Evolutionary conservation across 2,113 vertebrate genomes (phyloP), one percentile per base, ranked within the genome.

Genomic region (Sylvietta virens): DNA sequence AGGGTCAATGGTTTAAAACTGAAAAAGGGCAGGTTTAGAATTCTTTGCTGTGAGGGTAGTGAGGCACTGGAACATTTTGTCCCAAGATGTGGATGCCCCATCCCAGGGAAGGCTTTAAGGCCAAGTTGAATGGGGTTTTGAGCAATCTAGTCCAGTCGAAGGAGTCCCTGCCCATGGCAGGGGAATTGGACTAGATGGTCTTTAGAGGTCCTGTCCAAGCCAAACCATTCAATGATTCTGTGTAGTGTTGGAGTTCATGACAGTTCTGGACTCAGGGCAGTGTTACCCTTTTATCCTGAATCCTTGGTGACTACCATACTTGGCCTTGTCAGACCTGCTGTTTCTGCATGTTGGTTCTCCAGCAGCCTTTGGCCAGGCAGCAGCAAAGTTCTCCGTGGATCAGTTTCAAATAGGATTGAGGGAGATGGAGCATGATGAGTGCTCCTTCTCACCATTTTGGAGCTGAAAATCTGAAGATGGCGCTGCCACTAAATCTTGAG

Each of bases 401-500:
- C 47, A 12, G 14, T 71, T 70, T 64, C 13, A 56, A 22, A 47
- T 8, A 6, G 28, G 12, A 12, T 74, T 40, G 51, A 70, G 40
- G 23, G 30, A 86, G 47, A 17, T 1, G 2, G 10, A 42, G 9
- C 5, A 0, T 31, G 33, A 8, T 58, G 42, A 30, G 30, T 81
- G 16, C 10, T 87, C 33, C 45, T 62, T 65, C 37, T 85, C 15
- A 23, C 6, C 23, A 1, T 64, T 93, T 72, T 71, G 27, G 23
- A 87, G 19, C 39, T 66, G 42, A 42, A 77, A 66, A 62, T 62
- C 6, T 61, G 60, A 47, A 60, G 33, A 33, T 9, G 56, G 45
- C 0, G 0, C 27, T 71, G 44, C 24, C n/a, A 11, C 30, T 1
- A 4, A 35, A 19, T 81, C 39, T 9, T 1, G 2, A 5, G 18